Base-by-base conservation (phyloP, 2,888 invertebrate genomes). In the Nephrotoma flavescens region DNA sequence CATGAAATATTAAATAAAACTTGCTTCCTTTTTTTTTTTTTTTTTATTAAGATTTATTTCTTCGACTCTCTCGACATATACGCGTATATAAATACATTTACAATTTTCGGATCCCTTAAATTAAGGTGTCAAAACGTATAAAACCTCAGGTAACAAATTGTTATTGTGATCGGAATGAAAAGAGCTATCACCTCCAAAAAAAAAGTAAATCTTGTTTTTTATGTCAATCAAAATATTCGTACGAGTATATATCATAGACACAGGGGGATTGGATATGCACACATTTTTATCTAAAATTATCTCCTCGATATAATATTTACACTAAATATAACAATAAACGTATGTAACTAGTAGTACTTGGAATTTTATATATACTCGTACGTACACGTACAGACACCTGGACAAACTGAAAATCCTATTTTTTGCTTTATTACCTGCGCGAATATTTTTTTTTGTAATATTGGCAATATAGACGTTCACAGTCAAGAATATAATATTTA, bases 111-210 rank as follows among this genome's bases (percentile, higher is more conserved):
- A 2, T 47, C 47, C 47, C 47, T 47, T 83, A 84, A 42, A 42
- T 42, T 84, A 84, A 84, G 84, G 84, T 84, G 84, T 84, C 84
- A 84, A 84, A 84, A 84, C n/a, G 41, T 84, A 84, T 42, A 42
- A 42, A 84, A 84, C 84, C 84, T 84, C 84, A 84, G 84, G 84
- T 84, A 84, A 84, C 84, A 84, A 84, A 84, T 84, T 42, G 84
- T 6, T 71, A 71, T 71, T 71, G 71, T 71, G 31, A 71, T 71
- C 71, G 3, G 71, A 4, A 71, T 71, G 71, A 71, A 71, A 71
- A 71, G 71, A 31, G 71, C 71, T 71, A 71, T 71, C 71, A 71
- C 31, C 71, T 31, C 19, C 9, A 31, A 19, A 1, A 31, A 47
- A 47, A 12, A 31, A 31, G 31, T 1, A 3, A 31, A 31, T 31